A percentile compares a stretch with the other conserved stretches of the same genome.
phyloP scores from a whole-genome alignment of 2,113 vertebrate species.

The Nibea albiflora region DNA sequence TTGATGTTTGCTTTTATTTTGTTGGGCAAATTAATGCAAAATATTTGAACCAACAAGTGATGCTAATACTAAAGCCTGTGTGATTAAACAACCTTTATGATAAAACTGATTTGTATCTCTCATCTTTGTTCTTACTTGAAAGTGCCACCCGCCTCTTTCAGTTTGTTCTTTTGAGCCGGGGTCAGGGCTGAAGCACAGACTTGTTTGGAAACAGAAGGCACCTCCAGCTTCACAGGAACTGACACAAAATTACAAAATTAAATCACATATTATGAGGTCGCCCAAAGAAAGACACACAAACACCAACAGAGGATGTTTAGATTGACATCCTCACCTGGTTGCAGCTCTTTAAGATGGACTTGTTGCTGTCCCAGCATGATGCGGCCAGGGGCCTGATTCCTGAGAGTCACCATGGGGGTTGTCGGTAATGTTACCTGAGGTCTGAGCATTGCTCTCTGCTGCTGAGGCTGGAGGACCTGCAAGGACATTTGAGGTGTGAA shows the following conservation, averaged over 20 bases:
- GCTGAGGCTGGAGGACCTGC: conserved; percentile 90
- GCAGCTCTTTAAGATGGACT: conserved; percentile 90
- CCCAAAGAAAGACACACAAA: background rate
- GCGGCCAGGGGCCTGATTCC: conserved; percentile 89
- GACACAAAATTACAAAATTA: conserved; percentile 17
- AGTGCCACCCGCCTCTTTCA: conserved; percentile 93
- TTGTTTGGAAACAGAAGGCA: conserved; percentile 87
- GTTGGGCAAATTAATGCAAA: background rate
- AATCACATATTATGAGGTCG: background rate
- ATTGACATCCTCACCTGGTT: conserved; percentile 84
- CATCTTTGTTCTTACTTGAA: conserved; percentile 88
- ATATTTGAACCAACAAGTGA: background rate
- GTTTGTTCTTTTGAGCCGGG: conserved; percentile 90
- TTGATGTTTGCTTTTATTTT: background rate
- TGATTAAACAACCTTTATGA: background rate
- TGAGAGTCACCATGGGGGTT: conserved; percentile 91
- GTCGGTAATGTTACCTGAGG: conserved; percentile 91
- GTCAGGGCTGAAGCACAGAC: conserved; percentile 84
- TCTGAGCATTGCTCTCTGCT: conserved; percentile 91
- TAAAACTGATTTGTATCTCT: background rate
- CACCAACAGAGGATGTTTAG: background rate
- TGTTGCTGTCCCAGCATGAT: conserved; percentile 91
- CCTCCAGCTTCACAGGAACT: conserved; percentile 90
- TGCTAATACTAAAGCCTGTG: background rate
- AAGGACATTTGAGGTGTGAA: background rate